Evolutionary conservation across 2,113 vertebrate genomes (phyloP), one percentile per base, ranked within the genome.

Genomic region (Tachycineta bicolor): DNA sequence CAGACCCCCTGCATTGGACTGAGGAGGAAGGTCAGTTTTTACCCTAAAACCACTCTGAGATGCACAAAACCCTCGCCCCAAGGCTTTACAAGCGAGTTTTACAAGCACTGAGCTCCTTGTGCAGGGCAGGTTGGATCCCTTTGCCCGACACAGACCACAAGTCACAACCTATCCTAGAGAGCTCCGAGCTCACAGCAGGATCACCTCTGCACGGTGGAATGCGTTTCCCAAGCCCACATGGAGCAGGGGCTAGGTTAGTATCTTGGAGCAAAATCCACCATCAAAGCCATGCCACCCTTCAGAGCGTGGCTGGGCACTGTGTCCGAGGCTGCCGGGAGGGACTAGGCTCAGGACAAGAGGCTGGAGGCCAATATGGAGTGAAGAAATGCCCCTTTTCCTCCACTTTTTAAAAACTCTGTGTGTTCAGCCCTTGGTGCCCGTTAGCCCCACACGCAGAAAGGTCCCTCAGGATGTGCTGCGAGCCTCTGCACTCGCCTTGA

Each of bases 251-350:
- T 1, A 5, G 4, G 5, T 5, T 8, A 47, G 22, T 33, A 53
- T 39, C 25, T 5, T 1, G 4, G 33, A 16, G 53, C 1, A 0
- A 24, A 94, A 89, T 7, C 53, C 65, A 56, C 10, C 41, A 43
- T 1, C 3, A 23, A 56, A 60, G 2, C 28, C 19, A 2, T 0
- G 4, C 3, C 0, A 3, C 10, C 33, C 11, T 29, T 16, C 6
- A 1, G 26, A n/a, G 44, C 0, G 1, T 2, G 60, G 37, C 34
- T 0, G 0, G 5, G 39, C 7, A 2, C 34, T 3, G 34, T n/a
- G 25, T 6, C 19, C n/a, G 70, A n/a, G 9, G n/a, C 44, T 39
- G 49, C 10, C 1, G 2, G 34, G 37, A 44, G 22, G 63, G 31
- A 22, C 8, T 3, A 29, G 18, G 33, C 29, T 41, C 62, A 10